Conservation (phyloP, 2,113 vertebrate species). For the Gnathonemus echidnorhynchus region DNA sequence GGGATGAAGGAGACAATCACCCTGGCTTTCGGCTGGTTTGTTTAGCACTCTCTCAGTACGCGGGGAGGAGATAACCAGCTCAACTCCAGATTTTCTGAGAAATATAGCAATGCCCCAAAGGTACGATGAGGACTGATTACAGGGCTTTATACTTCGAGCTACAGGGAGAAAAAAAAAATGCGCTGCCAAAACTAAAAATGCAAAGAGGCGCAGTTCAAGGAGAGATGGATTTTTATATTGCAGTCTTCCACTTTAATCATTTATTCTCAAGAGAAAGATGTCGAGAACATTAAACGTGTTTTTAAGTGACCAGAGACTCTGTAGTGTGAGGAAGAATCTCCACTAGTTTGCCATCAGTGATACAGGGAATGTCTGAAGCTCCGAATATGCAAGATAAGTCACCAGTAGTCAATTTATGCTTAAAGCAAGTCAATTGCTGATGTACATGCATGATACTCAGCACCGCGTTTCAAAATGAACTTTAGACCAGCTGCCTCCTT, state of each 20-base stretch:
- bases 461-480: not conserved
- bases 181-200: not conserved
- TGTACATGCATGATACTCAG: not conserved
- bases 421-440: not conserved
- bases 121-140: constrained; percentile 7
- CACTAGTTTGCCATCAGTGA: not conserved
- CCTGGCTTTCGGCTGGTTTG: not conserved
- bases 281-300: not conserved
- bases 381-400: not conserved
- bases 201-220: not conserved
- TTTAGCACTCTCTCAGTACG: not conserved
- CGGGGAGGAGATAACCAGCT: not conserved
- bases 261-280: not conserved
- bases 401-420: not conserved
- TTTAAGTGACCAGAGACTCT: not conserved
- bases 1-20: not conserved
- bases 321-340: not conserved
- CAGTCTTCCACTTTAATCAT: not conserved
- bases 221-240: not conserved
- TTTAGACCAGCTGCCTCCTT: not conserved
- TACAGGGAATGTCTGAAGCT: not conserved
- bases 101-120: not conserved
- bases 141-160: not conserved
- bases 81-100: not conserved
- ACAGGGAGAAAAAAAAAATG: not conserved